phyloP scores from a whole-genome alignment of 2,113 vertebrate species.

The Dendrocopos noguchii region DNA sequence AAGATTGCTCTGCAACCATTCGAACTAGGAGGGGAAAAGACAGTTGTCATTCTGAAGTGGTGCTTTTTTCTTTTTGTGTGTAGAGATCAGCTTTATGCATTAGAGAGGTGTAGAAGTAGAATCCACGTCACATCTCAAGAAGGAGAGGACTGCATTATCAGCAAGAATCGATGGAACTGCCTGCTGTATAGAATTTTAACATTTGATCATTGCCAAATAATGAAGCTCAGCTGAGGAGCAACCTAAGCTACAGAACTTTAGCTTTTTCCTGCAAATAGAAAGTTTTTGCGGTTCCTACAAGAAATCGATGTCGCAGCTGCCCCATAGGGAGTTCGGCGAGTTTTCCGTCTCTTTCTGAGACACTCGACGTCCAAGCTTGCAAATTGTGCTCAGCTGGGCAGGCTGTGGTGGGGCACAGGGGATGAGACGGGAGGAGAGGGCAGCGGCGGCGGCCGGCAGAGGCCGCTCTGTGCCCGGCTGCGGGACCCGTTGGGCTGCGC shows the following conservation, averaged over 20 bases:
- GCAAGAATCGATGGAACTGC: neutral
- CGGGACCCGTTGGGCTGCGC: neutral
- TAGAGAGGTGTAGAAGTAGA: neutral
- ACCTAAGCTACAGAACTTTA: neutral
- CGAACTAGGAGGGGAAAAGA: neutral
- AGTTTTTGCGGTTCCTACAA: neutral
- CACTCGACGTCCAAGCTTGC: neutral
- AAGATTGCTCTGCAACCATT: neutral
- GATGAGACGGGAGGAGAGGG: neutral
- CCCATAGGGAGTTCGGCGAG: neutral
- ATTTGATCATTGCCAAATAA: neutral
- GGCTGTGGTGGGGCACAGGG: neutral
- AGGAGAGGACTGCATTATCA: neutral
- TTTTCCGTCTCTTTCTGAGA: neutral
- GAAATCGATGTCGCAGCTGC: neutral
- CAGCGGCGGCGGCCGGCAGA: conserved; percentile 12
- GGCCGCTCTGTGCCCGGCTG: conserved; percentile 42
- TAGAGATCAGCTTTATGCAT: neutral
- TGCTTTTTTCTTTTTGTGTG: neutral
- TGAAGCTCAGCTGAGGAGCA: neutral
- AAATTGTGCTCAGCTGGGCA: neutral
- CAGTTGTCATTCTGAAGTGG: neutral
- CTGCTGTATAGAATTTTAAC: neutral
- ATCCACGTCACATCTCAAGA: neutral
- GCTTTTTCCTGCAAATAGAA: neutral